A percentile compares a stretch with the other conserved stretches of the same genome.
Evolutionary conservation across 2,797 vertebrate genomes (phyloP).

Genomic region (Hozukius guyotensis): DNA sequence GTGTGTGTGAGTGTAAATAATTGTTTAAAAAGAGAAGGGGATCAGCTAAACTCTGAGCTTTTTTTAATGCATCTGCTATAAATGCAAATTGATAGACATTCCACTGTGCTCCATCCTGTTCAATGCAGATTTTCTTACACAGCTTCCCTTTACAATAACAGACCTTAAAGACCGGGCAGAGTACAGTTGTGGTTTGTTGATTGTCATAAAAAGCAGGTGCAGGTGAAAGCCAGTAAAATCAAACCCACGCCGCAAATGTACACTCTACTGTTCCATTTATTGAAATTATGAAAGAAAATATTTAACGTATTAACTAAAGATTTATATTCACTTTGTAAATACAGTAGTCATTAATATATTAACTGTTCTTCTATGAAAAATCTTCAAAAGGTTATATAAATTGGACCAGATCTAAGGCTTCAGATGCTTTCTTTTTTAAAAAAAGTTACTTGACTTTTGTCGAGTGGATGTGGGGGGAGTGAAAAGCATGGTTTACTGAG

Average conservation of each 20-base stretch:
- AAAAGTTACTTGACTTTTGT: conserved; percentile 51
- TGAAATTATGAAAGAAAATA: conserved; percentile 81
- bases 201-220: conserved; percentile 52
- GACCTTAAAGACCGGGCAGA: conserved; percentile 46
- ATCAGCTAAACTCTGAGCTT: conserved; percentile 62
- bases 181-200: conserved; percentile 57
- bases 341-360: conserved; percentile 88
- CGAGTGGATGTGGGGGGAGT: conserved; percentile 53
- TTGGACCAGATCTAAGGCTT: conserved; percentile 71
- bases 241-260: conserved; percentile 69
- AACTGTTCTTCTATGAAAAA: conserved; percentile 81
- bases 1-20: conserved; percentile 61
- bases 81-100: conserved; percentile 83
- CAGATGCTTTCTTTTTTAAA: conserved; percentile 48
- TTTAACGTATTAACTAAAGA: conserved; percentile 88
- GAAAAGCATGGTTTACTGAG: conserved; percentile 66
- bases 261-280: conserved; percentile 78
- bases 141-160: conserved; percentile 71
- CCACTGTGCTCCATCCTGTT: conserved; percentile 82
- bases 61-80: conserved; percentile 75
- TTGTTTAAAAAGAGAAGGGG: conserved; percentile 65
- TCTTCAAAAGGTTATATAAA: conserved; percentile 81
- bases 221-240: conserved; percentile 59
- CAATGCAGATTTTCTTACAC: conserved; percentile 71
- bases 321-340: conserved; percentile 89